Conservation (phyloP, 2,797 vertebrate species). For the Podarcis siculus region DNA sequence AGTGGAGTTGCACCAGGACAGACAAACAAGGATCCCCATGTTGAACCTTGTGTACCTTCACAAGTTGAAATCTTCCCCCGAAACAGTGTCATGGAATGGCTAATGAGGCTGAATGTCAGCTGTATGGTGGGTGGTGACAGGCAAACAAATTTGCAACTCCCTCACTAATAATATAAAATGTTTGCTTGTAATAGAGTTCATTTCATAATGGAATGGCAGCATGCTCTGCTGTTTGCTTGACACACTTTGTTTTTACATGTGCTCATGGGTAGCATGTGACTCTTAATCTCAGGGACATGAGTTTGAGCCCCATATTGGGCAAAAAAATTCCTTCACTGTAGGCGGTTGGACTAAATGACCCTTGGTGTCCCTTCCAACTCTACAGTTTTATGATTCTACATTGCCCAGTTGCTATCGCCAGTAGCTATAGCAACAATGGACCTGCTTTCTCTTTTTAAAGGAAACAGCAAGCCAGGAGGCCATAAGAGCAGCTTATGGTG, state of each 20-base stretch:
- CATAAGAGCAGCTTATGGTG: rapidly evolving
- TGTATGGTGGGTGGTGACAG: constrained; percentile 12
- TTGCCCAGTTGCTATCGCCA: background rate
- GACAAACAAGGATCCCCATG: background rate
- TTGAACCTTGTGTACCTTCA: background rate
- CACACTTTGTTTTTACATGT: background rate
- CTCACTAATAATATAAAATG: background rate
- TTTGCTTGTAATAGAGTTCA: constrained; percentile 16
- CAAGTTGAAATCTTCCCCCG: background rate
- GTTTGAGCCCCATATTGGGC: no score
- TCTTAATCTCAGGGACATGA: no score
- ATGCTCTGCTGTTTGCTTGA: background rate
- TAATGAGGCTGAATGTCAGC: background rate
- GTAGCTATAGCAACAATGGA: background rate
- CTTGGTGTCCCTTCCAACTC: no score
- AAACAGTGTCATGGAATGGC: background rate
- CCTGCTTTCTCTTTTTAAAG: background rate
- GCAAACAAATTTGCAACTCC: constrained; percentile 10
- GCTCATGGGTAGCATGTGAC: no score
- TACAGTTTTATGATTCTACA: no score
- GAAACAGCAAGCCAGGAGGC: background rate
- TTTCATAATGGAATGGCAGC: background rate
- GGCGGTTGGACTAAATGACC: no score
- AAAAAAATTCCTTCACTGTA: no score
- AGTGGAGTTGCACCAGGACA: background rate